A percentile compares a stretch with the other conserved stretches of the same genome.
These are phyloP conservation scores for Paguma larvata DNA, from an alignment of 2,797 vertebrate genomes.

Conservation along the genomic window DNA sequence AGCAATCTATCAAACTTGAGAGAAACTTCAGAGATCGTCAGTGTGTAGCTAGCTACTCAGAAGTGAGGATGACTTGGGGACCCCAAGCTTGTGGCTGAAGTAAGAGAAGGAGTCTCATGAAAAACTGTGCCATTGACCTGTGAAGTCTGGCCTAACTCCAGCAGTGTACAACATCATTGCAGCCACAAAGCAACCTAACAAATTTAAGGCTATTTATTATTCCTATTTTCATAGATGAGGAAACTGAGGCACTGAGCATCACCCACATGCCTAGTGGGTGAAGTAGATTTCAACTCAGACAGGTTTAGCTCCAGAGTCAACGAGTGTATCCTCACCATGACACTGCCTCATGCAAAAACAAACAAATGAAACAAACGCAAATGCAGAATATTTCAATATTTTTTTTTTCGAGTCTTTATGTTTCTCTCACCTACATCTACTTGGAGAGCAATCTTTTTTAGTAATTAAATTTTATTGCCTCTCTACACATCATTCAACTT, in stretches of 20 bases:
- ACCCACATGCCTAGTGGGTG: not conserved
- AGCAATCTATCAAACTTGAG: not conserved
- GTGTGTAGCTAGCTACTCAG: not conserved
- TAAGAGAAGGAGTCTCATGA: not conserved
- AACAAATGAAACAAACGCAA: not conserved
- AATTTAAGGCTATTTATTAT: not conserved
- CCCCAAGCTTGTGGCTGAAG: not conserved
- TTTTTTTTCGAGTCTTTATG: not conserved
- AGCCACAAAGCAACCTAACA: not conserved
- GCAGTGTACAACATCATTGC: not conserved
- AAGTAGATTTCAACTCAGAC: not conserved
- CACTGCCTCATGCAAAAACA: not conserved
- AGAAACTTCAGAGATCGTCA: not conserved
- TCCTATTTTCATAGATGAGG: not conserved
- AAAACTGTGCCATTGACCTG: not conserved
- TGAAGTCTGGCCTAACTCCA: not conserved
- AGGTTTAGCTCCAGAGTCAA: not conserved
- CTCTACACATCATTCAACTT: not conserved
- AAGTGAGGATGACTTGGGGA: not conserved
- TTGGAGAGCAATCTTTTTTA: not conserved
- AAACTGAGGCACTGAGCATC: not conserved
- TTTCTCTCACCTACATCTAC: not conserved
- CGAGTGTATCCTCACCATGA: not conserved
- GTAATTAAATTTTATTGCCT: conserved; percentile 46
- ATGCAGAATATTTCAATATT: not conserved